Evolutionary conservation across 2,797 vertebrate genomes (phyloP).

Genomic region (Sebastiscus tertius): DNA sequence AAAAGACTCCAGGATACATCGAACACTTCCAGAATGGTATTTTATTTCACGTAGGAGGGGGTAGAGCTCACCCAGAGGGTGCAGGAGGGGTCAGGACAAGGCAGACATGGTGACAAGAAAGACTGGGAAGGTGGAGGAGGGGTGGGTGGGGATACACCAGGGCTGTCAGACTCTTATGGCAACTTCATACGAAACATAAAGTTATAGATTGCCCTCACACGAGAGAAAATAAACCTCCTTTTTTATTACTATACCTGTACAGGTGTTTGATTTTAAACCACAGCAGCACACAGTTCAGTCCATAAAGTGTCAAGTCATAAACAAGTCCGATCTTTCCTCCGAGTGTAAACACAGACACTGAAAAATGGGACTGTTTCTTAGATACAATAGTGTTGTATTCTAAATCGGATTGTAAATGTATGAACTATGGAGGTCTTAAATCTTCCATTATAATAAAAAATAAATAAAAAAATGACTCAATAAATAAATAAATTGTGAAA

Average conservation of each 20-base stretch:
- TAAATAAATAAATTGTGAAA: too few relatives aligned
- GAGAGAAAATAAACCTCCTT: conserved; percentile 5
- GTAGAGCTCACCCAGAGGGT: not conserved
- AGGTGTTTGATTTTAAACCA: conserved; percentile 18
- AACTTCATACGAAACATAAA: conserved; percentile 33
- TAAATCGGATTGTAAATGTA: conserved; percentile 8
- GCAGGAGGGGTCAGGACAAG: conserved; percentile 49
- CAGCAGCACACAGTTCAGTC: conserved; percentile 26
- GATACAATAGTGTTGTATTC: conserved; percentile 11
- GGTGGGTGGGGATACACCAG: conserved; percentile 13
- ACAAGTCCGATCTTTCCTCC: not conserved
- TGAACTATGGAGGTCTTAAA: not conserved
- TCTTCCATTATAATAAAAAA: too few relatives aligned
- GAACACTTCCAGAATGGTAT: conserved; percentile 66
- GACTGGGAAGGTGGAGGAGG: conserved; percentile 15
- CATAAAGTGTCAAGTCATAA: conserved; percentile 7
- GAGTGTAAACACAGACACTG: conserved; percentile 45
- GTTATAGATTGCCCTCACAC: conserved; percentile 34
- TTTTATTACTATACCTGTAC: conserved; percentile 1
- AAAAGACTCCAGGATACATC: conserved; percentile 32
- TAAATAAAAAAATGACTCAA: too few relatives aligned
- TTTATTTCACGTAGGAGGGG: conserved; percentile 80
- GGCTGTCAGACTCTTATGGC: conserved; percentile 32
- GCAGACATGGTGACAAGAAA: conserved; percentile 62
- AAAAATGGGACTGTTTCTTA: not conserved